Conservation (phyloP, 1,140 invertebrate genomes). For the Caenorhabditis latens region DNA sequence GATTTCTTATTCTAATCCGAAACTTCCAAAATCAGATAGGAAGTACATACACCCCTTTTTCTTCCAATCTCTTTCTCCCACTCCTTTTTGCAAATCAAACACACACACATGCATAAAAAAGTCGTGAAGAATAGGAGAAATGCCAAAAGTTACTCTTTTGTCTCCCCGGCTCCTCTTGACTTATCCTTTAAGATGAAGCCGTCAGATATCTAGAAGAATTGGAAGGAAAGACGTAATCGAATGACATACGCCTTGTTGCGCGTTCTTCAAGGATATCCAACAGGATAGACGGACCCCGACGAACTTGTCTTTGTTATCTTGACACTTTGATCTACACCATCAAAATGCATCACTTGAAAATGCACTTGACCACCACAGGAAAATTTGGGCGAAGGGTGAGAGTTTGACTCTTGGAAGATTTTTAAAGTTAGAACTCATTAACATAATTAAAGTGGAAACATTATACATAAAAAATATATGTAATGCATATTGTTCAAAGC, state of each 20-base stretch:
- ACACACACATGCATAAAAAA: conserved; percentile 24
- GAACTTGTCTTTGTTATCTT: conserved; percentile 26
- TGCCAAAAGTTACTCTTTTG: conserved; percentile 36
- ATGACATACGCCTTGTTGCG: conserved; percentile 34
- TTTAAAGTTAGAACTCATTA: no score
- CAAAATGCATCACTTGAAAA: conserved; percentile 7
- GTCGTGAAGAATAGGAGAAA: not conserved
- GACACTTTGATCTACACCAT: conserved; percentile 1
- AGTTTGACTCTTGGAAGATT: no score
- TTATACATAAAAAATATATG: no score
- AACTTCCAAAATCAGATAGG: conserved; percentile 10
- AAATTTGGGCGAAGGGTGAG: not conserved
- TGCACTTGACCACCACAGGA: conserved; percentile 25
- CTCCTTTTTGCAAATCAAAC: not conserved
- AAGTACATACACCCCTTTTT: not conserved
- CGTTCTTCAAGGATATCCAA: not conserved
- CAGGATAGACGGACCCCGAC: not conserved
- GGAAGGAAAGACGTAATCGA: conserved; percentile 35
- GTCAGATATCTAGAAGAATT: not conserved
- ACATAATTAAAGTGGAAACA: no score
- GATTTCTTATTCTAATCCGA: not conserved
- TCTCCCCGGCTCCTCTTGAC: not conserved
- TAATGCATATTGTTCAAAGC: no score
- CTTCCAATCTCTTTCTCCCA: conserved; percentile 5
- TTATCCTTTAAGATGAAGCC: conserved; percentile 32